These are phyloP conservation scores for Glyphotaelius pellucidus DNA, from an alignment of 2,888 invertebrate genomes.

Conservation along the genomic window DNA sequence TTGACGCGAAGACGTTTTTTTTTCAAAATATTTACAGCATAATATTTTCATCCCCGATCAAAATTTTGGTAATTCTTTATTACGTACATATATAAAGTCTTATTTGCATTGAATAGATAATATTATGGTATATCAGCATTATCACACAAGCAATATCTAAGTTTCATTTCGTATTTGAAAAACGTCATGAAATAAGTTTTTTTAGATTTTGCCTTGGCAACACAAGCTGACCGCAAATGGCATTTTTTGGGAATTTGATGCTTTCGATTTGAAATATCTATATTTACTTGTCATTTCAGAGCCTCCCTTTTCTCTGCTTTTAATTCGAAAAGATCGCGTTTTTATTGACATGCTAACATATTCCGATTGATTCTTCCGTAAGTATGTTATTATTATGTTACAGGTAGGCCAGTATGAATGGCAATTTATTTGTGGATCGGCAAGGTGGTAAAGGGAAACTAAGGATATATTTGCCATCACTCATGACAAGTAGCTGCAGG, in stretches of 20 bases:
- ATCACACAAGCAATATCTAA: no score
- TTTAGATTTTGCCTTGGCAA: no score
- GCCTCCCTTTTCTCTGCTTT: background rate
- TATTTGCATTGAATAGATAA: no score
- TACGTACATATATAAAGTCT: no score
- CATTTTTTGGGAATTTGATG: background rate
- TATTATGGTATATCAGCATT: no score
- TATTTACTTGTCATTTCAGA: background rate
- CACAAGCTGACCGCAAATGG: no score
- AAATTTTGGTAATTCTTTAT: no score
- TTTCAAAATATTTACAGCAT: no score
- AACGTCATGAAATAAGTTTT: no score
- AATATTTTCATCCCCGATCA: no score
- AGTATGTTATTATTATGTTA: background rate
- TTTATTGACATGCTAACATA: background rate
- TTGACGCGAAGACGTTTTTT: no score
- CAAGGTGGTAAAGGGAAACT: background rate
- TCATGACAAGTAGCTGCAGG: constrained; percentile 20
- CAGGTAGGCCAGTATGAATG: background rate
- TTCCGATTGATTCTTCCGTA: background rate
- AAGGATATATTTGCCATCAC: background rate
- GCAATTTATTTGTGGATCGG: background rate
- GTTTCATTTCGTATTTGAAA: no score
- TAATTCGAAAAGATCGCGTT: background rate
- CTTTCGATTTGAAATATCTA: background rate